Base-by-base conservation (phyloP, 2,797 vertebrate species). In the Coilia nasus region DNA sequence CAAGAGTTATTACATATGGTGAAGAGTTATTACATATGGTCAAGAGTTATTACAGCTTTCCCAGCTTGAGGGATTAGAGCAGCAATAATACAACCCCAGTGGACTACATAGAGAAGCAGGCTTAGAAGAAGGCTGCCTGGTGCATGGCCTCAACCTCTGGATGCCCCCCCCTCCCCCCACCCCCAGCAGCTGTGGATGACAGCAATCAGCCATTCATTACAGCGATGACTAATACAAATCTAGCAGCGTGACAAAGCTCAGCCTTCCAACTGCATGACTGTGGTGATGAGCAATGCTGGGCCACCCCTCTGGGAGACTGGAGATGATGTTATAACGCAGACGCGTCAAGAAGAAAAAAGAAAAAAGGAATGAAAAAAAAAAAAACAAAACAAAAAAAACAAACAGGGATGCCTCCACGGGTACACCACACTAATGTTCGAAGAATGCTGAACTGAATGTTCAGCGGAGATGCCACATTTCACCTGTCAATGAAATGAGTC, bases 141-240 rank as follows among this genome's bases (percentile, higher is more conserved):
- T 17, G 1, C 60, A 44, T 44, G 17, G 31, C 71, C 31, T 44
- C 35, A 78, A 28, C 28, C 64, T 31, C 71, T 78, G 71, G 31
- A 44, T 19, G 71, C 71, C 50, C 46, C 46, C 3, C 46, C 46
- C 3, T 3, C 46, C 46, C 46, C 3, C 4, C 46, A 47, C 4
- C 46, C 28, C 6, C 71, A 78, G 71, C 71, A 78, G 71, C 71
- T 78, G 71, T 11, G 35, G 71, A 78, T 78, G 35, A 78, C 71
- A 41, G 71, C 71, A 78, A 78, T 78, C 71, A 78, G 44, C 71
- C 71, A 78, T 78, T 78, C 71, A 78, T 78, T 78, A 78, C 71
- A 7, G 35, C 31, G 9, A 17, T 78, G 71, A 78, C 71, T 78
- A 78, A 78, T 78, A 15, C 71, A 31, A 78, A n/a, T n/a, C n/a